Evolutionary conservation across 1,140 invertebrate species (phyloP).

Genomic region (Macrocentrus cingulum): DNA sequence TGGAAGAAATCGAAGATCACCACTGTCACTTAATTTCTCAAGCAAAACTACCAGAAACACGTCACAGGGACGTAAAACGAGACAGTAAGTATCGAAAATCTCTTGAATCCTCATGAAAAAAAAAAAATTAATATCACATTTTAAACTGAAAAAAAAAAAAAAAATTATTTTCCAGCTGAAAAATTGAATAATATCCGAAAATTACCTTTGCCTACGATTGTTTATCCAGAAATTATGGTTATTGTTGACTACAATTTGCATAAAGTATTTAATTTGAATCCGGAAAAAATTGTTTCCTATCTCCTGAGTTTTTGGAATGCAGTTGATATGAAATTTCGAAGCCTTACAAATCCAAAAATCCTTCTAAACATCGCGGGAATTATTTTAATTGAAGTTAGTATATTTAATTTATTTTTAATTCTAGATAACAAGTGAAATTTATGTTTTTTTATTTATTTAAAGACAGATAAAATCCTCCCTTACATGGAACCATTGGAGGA

Average conservation of each 20-base stretch:
- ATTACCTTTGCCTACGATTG: too few relatives aligned
- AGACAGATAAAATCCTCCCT: too few relatives aligned
- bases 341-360: constrained; percentile 29
- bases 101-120: too few relatives aligned
- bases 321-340: constrained; percentile 35
- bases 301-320: constrained; percentile 35
- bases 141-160: neutral
- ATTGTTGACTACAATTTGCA: constrained; percentile 16
- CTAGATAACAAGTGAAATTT: neutral
- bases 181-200: neutral
- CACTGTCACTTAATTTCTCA: too few relatives aligned
- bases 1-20: too few relatives aligned
- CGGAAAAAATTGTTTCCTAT: constrained; percentile 24
- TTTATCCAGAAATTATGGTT: constrained; percentile 26
- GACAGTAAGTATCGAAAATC: too few relatives aligned
- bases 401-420: constrained; percentile 1
- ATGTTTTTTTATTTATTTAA: too few relatives aligned
- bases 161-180: neutral
- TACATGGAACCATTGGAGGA: too few relatives aligned
- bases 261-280: constrained; percentile 17
- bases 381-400: constrained; percentile 28
- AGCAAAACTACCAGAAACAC: too few relatives aligned
- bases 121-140: too few relatives aligned
- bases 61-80: too few relatives aligned
- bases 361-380: constrained; percentile 36